These are phyloP conservation scores for Sisyra nigra DNA, from an alignment of 2,888 invertebrate species.

Conservation along the genomic window DNA sequence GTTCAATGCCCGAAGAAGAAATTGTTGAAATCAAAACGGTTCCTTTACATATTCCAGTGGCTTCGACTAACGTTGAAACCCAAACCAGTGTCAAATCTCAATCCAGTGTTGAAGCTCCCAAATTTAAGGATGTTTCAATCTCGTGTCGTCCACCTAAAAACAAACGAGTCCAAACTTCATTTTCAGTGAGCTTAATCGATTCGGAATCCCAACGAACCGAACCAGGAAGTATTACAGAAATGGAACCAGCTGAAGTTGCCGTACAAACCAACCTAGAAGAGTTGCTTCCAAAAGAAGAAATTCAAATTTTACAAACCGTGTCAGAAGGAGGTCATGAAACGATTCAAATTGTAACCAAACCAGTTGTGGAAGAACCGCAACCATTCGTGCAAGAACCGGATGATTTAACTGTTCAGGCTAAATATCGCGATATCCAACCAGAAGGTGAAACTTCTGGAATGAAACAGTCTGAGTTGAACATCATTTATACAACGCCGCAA, in stretches of 20 bases:
- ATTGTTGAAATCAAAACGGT: slow-evolving; percentile 26
- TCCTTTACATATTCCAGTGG: no score
- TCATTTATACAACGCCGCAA: slow-evolving; percentile 54
- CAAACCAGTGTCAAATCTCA: slow-evolving; percentile 36
- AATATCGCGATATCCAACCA: slow-evolving; percentile 40
- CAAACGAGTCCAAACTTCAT: slow-evolving; percentile 42
- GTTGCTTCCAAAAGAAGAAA: slow-evolving; percentile 40
- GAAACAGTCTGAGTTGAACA: slow-evolving; percentile 50
- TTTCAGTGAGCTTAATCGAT: slow-evolving; percentile 4
- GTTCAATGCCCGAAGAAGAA: slow-evolving; percentile 56
- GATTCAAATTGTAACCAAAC: slow-evolving; percentile 52
- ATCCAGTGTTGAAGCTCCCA: slow-evolving; percentile 16
- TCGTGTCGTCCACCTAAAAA: slow-evolving; percentile 37
- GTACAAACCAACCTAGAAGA: slow-evolving; percentile 26
- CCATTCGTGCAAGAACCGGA: slow-evolving; percentile 34
- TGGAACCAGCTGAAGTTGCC: slow-evolving; percentile 21
- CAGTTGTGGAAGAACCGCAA: slow-evolving; percentile 31
- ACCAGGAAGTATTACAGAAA: slow-evolving; percentile 4
- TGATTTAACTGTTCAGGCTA: slow-evolving; percentile 54
- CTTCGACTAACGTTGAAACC: slow-evolving; percentile 28
- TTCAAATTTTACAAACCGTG: slow-evolving; percentile 45
- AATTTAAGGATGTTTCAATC: slow-evolving; percentile 33
- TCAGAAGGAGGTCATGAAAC: slow-evolving; percentile 45
- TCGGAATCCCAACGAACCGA: slow-evolving; percentile 16
- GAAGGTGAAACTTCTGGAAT: slow-evolving; percentile 28